Base-by-base conservation (phyloP, 2,113 vertebrate genomes). In the Bubalus kerabau region DNA sequence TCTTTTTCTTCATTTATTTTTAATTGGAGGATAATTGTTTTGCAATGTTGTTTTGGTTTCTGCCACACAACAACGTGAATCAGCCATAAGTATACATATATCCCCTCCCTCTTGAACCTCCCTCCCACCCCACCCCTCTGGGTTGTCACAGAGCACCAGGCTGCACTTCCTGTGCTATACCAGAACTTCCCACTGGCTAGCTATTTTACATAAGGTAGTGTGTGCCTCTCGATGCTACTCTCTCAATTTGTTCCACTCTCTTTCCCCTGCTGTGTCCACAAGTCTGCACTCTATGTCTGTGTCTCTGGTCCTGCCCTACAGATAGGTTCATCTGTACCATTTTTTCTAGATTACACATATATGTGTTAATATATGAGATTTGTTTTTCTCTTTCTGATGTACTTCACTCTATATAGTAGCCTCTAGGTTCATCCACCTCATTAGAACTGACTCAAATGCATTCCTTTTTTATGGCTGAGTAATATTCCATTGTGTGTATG, bases 181-280 rank as follows among this genome's bases (percentile, higher is more conserved):
- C 0, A 3, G 12, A 6, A 3, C 71, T 43, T 26, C 71, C 13
- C 71, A 43, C 71, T 26, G 30, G 36, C 36, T 43, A 7, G 23
- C 36, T 43, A 0, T 43, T 24, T 43, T 1, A 43, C 36, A 24
- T 3, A 7, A 2, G 36, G 71, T 1, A 14, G 71, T 26, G 12
- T 43, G 1, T 76, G 36, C 1, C 3, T 26, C 23, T 76, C 71
- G 26, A 1, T 14, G 71, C 23, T 7, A 14, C 71, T 43, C 71
- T 74, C 23, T 26, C 23, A 7, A 3, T 14, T 43, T 26, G 12
- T 43, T 14, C 23, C 36, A 26, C 36, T 43, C 36, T 74, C 71
- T 76, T 24, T 43, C 23, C 71, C 12, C 71, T 43, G n/a, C 36
- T 26, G 6, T 76, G 71, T 7, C 36, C 36, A 43, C 36, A 76